Conservation (phyloP, 1,140 invertebrate species). For the Saxidomus purpurata region DNA sequence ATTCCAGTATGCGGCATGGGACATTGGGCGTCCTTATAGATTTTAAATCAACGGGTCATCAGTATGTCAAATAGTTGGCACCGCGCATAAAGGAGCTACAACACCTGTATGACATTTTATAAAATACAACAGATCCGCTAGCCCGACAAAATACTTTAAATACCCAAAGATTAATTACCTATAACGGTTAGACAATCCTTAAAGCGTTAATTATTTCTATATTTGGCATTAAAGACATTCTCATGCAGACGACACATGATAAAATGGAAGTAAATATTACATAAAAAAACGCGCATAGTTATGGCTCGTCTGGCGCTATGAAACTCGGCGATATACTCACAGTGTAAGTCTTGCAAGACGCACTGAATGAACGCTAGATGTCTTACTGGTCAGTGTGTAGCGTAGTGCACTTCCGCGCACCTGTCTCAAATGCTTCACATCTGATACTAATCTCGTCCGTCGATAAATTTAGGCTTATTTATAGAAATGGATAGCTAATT, state of each 20-base stretch:
- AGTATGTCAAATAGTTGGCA: slow-evolving; percentile 34
- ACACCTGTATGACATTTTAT: slow-evolving; percentile 32
- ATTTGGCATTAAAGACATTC: no score
- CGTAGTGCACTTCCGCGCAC: not conserved
- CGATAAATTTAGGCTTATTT: not conserved
- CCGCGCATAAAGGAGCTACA: not conserved
- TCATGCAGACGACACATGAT: no score
- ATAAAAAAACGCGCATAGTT: no score
- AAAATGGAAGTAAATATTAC: no score
- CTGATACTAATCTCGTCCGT: not conserved
- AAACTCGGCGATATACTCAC: no score
- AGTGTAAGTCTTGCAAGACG: not conserved
- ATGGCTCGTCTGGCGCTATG: no score
- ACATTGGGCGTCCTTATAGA: not conserved
- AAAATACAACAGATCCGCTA: slow-evolving; percentile 37
- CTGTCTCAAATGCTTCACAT: not conserved
- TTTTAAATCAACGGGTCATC: slow-evolving; percentile 15
- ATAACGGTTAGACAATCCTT: not conserved
- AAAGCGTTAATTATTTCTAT: slow-evolving; percentile 3
- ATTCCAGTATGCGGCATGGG: slow-evolving; percentile 13
- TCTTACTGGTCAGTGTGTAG: not conserved
- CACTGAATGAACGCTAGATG: not conserved
- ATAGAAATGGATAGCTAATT: not conserved
- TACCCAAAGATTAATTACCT: slow-evolving; percentile 9
- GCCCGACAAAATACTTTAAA: slow-evolving; percentile 48